These are phyloP conservation scores for Clunio marinus DNA, from an alignment of 2,888 invertebrate genomes.

Conservation along the genomic window DNA sequence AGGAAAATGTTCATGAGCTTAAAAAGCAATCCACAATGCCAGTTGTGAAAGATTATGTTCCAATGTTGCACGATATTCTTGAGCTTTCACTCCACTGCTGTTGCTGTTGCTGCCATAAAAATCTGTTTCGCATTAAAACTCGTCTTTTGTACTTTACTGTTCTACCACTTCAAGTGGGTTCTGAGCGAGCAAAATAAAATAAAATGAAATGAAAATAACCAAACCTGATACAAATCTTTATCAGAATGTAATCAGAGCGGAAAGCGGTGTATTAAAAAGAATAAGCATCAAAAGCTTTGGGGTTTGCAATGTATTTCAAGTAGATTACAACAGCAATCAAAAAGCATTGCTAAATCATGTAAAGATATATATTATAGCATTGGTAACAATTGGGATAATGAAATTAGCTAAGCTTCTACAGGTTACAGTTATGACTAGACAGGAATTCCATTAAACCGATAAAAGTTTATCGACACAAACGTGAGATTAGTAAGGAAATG, in stretches of 20 bases:
- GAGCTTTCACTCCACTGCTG: neutral
- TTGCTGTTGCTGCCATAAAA: conserved; percentile 24
- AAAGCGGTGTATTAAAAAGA: too few species aligned
- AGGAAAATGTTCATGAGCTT: conserved; percentile 15
- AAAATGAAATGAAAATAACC: neutral
- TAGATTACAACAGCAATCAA: neutral
- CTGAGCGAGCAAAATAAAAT: neutral
- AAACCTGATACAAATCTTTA: neutral
- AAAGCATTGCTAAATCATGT: neutral
- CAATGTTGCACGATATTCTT: conserved; percentile 2
- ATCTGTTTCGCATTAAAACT: conserved; percentile 27
- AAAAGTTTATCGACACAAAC: too few species aligned
- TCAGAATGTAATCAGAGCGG: neutral
- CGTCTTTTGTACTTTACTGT: conserved; percentile 4
- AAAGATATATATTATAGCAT: neutral
- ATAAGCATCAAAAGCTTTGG: neutral
- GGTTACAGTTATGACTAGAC: conserved; percentile 10
- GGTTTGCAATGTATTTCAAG: neutral
- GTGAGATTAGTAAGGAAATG: too few species aligned
- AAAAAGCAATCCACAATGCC: conserved; percentile 17
- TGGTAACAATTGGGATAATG: neutral
- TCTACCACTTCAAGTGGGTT: neutral
- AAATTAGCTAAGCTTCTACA: neutral
- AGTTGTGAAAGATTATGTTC: conserved; percentile 21
- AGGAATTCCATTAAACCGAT: neutral